Evolutionary conservation across 1,140 invertebrate genomes (phyloP).

Genomic region (Monomorium pharaonis): DNA sequence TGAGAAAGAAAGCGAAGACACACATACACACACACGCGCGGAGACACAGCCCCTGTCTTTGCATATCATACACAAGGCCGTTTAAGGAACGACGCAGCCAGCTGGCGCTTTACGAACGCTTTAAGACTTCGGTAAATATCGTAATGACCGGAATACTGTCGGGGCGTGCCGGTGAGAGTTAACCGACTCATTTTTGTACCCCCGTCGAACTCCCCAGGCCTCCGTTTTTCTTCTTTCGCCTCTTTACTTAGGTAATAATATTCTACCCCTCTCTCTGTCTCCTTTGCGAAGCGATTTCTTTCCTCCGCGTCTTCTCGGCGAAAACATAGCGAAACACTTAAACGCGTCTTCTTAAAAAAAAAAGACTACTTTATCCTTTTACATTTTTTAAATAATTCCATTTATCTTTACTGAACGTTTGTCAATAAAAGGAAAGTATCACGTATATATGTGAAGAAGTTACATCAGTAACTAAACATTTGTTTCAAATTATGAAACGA

Average conservation of each 20-base stretch:
- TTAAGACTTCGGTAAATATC: slow-evolving; percentile 81
- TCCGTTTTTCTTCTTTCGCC: slow-evolving; percentile 56
- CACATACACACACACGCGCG: not conserved
- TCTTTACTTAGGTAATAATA: slow-evolving; percentile 43
- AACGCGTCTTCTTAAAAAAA: not conserved
- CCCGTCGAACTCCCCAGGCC: not conserved
- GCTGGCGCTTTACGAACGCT: slow-evolving; percentile 41
- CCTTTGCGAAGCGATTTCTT: slow-evolving; percentile 20
- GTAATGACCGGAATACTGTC: slow-evolving; percentile 80
- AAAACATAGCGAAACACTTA: not conserved
- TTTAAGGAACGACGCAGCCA: slow-evolving; percentile 40
- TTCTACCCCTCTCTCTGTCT: not conserved
- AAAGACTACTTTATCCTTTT: not conserved
- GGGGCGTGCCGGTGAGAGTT: slow-evolving; percentile 78
- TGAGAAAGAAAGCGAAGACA: slow-evolving; percentile 12
- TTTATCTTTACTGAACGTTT: not conserved
- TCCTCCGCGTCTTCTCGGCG: not conserved
- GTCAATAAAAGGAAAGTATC: not conserved
- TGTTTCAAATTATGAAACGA: not conserved
- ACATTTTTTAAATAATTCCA: not conserved
- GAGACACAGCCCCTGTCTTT: slow-evolving; percentile 6
- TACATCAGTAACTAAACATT: no score
- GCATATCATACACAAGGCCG: slow-evolving; percentile 47
- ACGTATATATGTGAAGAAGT: no score
- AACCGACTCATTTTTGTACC: slow-evolving; percentile 83